Conservation (phyloP, 2,113 vertebrate species). For the Gadus chalcogrammus region DNA sequence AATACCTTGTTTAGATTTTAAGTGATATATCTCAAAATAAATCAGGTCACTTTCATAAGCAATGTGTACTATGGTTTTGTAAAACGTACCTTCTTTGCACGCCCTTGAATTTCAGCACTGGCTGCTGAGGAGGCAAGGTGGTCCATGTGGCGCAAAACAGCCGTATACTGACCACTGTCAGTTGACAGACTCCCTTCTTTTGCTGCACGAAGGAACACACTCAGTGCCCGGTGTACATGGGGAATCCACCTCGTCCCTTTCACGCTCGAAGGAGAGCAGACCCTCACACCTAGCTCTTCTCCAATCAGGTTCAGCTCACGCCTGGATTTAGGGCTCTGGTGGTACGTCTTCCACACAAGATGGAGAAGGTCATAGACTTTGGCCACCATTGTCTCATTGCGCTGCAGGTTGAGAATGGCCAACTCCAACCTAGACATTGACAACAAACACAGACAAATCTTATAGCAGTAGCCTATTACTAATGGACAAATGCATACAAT, state of each 20-base stretch:
- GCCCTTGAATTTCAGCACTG: conserved; percentile 13
- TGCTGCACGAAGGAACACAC: conserved; percentile 20
- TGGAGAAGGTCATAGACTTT: conserved; percentile 20
- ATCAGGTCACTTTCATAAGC: too few relatives aligned
- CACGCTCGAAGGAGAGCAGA: conserved; percentile 3
- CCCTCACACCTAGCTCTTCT: conserved; percentile 23
- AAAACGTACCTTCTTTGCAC: conserved; percentile 24
- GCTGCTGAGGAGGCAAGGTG: conserved; percentile 11
- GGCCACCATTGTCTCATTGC: conserved; percentile 12
- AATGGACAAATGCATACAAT: too few relatives aligned
- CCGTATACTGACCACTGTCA: conserved; percentile 16
- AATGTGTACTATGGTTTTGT: background rate
- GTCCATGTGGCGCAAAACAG: conserved; percentile 17
- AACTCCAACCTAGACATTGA: too few relatives aligned
- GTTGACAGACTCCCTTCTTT: conserved; percentile 5
- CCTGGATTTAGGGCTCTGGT: conserved; percentile 20
- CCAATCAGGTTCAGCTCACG: conserved; percentile 19
- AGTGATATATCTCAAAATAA: background rate
- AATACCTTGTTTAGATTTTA: background rate
- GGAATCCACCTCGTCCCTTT: conserved; percentile 20
- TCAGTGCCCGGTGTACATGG: conserved; percentile 24
- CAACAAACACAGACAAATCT: too few relatives aligned
- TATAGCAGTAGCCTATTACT: too few relatives aligned
- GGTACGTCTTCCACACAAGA: conserved; percentile 23
- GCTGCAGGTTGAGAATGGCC: too few relatives aligned